Conservation (phyloP, 92 coral and sea anemone genomes). For the Bergia sp. region DNA sequence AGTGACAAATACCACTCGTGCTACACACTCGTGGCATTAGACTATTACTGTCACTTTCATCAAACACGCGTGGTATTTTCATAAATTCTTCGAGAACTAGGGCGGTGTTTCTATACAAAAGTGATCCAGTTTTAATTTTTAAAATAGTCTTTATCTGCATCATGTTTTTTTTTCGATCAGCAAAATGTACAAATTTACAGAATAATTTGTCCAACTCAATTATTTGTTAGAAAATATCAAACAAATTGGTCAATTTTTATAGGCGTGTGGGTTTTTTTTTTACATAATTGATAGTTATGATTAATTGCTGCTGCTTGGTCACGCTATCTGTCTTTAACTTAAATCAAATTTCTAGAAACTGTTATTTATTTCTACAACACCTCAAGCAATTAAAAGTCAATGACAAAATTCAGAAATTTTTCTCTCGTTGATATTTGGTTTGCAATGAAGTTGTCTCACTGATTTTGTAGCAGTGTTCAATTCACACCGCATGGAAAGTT, state of each 20-base stretch:
- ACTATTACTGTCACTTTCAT: too few relatives aligned
- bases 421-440: neutral
- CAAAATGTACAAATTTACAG: too few relatives aligned
- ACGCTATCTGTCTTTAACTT: neutral
- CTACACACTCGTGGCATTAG: too few relatives aligned
- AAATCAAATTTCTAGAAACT: neutral
- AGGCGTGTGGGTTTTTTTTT: neutral
- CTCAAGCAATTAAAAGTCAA: conserved; percentile 1
- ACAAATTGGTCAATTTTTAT: neutral
- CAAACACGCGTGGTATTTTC: too few relatives aligned
- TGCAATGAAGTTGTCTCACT: neutral
- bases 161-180: too few relatives aligned
- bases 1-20: too few relatives aligned
- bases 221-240: too few relatives aligned
- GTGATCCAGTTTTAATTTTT: too few relatives aligned
- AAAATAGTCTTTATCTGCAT: too few relatives aligned
- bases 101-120: too few relatives aligned
- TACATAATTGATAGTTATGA: neutral
- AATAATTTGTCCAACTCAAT: too few relatives aligned
- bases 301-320: neutral
- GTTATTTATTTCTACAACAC: neutral
- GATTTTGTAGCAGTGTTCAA: neutral
- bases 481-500: neutral
- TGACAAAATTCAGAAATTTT: neutral
- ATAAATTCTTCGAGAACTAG: too few relatives aligned